phyloP scores from a whole-genome alignment of 2,113 vertebrate genomes.

The Dipodomys ordii region DNA sequence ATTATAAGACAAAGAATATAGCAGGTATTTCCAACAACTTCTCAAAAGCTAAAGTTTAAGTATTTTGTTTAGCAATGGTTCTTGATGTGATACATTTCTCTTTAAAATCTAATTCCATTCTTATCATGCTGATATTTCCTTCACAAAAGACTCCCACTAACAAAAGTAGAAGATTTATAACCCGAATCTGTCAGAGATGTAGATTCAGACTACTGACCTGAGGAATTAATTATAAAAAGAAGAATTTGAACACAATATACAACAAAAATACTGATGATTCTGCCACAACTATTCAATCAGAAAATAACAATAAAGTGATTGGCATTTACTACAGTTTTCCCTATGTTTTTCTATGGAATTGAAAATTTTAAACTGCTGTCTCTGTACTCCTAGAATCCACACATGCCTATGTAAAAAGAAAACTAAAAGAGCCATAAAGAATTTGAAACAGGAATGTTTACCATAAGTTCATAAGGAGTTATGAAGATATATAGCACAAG shows the following conservation, averaged over 20 bases:
- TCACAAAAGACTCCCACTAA: constrained; percentile 12
- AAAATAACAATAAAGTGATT: background rate
- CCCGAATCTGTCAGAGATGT: background rate
- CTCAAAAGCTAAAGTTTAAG: background rate
- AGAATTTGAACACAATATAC: constrained; percentile 16
- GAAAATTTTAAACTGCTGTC: background rate
- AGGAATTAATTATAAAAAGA: background rate
- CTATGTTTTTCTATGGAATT: background rate
- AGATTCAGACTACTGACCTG: background rate
- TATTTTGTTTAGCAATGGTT: background rate
- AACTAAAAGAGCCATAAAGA: background rate
- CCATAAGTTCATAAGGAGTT: constrained; percentile 36
- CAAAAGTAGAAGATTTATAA: background rate
- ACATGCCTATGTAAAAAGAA: background rate
- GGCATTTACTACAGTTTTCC: constrained; percentile 3
- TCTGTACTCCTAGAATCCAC: background rate
- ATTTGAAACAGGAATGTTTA: constrained; percentile 46
- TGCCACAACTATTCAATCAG: background rate
- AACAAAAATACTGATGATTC: background rate
- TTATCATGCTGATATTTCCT: background rate
- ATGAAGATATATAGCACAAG: constrained; percentile 50
- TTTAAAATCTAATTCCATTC: no score
- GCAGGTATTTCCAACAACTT: background rate
- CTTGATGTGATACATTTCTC: no score
- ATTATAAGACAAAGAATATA: background rate